phyloP scores from a whole-genome alignment of 1,140 invertebrate genomes.

The Thaumetopoea pityocampa region DNA sequence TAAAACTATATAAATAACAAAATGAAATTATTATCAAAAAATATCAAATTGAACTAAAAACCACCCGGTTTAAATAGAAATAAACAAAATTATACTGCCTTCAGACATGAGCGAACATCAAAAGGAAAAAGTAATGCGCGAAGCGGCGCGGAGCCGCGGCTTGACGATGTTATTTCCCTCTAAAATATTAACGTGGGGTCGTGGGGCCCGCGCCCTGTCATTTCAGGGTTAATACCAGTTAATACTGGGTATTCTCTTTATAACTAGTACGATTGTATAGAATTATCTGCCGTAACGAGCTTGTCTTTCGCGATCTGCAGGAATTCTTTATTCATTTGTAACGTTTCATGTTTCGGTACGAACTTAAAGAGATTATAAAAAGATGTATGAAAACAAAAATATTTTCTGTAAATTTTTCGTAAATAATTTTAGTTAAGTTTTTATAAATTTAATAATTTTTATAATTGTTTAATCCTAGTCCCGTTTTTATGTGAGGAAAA shows the following conservation, averaged over 20 bases:
- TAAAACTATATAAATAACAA: too few relatives aligned
- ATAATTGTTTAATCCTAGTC: too few relatives aligned
- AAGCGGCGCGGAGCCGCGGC: slow-evolving; percentile 29
- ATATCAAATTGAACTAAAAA: slow-evolving; percentile 27
- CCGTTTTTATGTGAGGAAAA: too few relatives aligned
- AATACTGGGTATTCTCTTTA: slow-evolving; percentile 52
- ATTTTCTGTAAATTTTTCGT: too few relatives aligned
- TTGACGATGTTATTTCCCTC: slow-evolving; percentile 47
- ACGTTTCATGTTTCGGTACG: too few relatives aligned
- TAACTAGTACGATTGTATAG: slow-evolving; percentile 44
- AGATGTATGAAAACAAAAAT: too few relatives aligned
- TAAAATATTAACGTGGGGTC: slow-evolving; percentile 62
- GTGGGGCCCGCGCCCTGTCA: slow-evolving; percentile 43
- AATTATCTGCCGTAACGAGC: slow-evolving; percentile 49
- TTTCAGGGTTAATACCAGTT: slow-evolving; percentile 55
- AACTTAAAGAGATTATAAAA: too few relatives aligned
- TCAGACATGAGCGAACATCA: slow-evolving; percentile 57
- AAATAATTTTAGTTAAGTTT: too few relatives aligned
- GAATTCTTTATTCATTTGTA: slow-evolving; percentile 6
- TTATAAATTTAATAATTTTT: too few relatives aligned
- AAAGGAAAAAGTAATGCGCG: slow-evolving; percentile 69
- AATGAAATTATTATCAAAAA: slow-evolving; percentile 3
- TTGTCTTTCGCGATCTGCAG: slow-evolving; percentile 22
- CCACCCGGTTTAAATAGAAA: slow-evolving; percentile 40
- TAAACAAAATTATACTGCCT: slow-evolving; percentile 56